Base-by-base conservation (phyloP, 2,888 invertebrate genomes). In the Lochmaea capreae region DNA sequence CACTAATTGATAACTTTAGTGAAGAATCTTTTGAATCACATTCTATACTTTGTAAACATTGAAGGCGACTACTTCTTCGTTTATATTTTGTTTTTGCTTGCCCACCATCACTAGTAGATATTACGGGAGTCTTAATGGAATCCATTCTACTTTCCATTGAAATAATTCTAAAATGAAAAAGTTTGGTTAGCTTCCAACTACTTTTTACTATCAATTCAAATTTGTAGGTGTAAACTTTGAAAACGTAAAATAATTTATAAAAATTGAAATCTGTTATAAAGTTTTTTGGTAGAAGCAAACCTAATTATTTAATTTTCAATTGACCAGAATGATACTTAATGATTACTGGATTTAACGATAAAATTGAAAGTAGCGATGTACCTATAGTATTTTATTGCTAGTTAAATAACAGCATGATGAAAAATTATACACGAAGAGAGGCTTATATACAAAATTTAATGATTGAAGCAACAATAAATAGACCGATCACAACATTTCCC, bases 21-120 rank as follows among this genome's bases (percentile, higher is more conserved):
- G 42, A 33, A 11, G 54, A 66, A 14, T 67, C 58, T 67, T 42
- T 33, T 59, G 57, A 18, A 49, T 14, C 33, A 46, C 33, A 11
- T 69, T 69, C 69, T 16, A 42, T 11, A 33, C 4, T 61, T 49
- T 49, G 5, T 49, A 49, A 61, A 57, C 57, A 54, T 63, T 63
- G 62, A 69, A 69, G n/a, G 3, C 69, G 69, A 49, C 9, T 14
- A 63, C 69, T 69, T 52, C 69, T 58, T 69, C 69, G 52, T 39
- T 69, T 69, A 54, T 54, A 16, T 59, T 62, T 69, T 16, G 49
- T 18, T 26, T 62, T 16, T 12, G 16, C 43, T 46, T 14, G 10
- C 16, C 26, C 14, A 16, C 46, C 46, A 9, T 16, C 43, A 6
- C 59, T 42, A 16, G 42, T 12, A 18, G n/a, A 58, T 49, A 33